Evolutionary conservation across 1,140 invertebrate species (phyloP), one percentile per base, ranked within the genome.

Genomic region (Thaumatotibia leucotreta): DNA sequence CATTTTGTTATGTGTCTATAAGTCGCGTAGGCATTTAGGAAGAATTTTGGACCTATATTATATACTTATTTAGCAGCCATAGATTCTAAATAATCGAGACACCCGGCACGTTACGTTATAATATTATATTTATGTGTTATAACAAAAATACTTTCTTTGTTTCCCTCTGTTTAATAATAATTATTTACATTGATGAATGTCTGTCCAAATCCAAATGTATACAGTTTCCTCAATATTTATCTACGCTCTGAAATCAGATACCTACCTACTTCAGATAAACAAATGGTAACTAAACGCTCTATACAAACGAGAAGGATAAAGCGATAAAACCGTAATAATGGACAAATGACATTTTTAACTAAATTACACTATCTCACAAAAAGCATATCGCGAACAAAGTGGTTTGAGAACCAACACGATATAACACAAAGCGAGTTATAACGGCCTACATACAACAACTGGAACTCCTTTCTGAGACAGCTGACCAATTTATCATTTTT

Each of bases 321-420:
- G 39, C 5, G 17, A 14, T 29, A 31, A 31, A 14, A 29, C 4
- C n/a, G 27, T 58, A 29, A 58, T 58, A 31, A 58, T 45, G 17
- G n/a, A 27, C 50, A 58, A 58, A 29, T 27, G n/a, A 58, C 52
- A 58, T 29, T 58, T 58, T 27, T 58, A 27, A 58, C 52, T 31
- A 58, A 58, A 58, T 58, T 58, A 58, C 52, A 58, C 68, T 70
- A 35, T 65, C 45, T 65, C 61, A 49, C 54, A 69, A 69, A 73
- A 67, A 73, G 62, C 65, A 73, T 58, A 58, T 64, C 66, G 64
- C 50, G 24, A 70, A 68, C 64, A 70, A 76, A 76, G 69, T 70
- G 69, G 68, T 76, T 70, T 69, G 72, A 74, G 69, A 73, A 70
- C 69, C 74, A 73, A 75, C 73, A 75, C 54, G 65, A 71, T 72